Conservation (phyloP, 2,888 invertebrate species). For the Agrypnus murinus region DNA sequence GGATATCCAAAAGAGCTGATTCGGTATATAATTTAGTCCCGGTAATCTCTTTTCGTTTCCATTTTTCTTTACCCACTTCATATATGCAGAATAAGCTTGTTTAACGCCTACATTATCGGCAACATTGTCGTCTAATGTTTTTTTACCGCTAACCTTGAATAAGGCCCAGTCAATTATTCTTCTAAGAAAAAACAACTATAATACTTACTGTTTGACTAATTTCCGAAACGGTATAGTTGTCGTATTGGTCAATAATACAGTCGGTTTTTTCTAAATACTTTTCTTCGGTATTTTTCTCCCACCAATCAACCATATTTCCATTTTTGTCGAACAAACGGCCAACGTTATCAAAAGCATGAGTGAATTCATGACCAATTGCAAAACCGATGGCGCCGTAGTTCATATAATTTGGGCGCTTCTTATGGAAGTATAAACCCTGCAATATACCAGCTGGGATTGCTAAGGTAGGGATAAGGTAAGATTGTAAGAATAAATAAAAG, state of each 20-base stretch:
- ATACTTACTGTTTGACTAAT: constrained; percentile 75
- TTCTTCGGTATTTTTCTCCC: constrained; percentile 91
- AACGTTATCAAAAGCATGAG: constrained; percentile 82
- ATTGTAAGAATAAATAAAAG: background rate
- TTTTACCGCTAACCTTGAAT: no score
- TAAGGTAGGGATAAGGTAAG: constrained; percentile 63
- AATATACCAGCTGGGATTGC: constrained; percentile 93
- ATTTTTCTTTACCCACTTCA: constrained; percentile 81
- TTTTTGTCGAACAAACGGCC: constrained; percentile 40
- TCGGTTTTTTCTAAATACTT: constrained; percentile 83
- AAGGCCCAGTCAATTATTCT: no score
- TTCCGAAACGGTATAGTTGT: constrained; percentile 85
- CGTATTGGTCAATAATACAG: constrained; percentile 92
- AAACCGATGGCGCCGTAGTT: constrained; percentile 90
- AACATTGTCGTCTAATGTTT: constrained; percentile 95
- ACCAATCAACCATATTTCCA: constrained; percentile 41
- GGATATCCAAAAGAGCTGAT: constrained; percentile 87
- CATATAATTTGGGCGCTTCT: constrained; percentile 88
- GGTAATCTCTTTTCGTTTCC: constrained; percentile 77
- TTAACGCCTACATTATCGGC: constrained; percentile 96
- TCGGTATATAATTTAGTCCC: constrained; percentile 80
- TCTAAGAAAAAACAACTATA: no score
- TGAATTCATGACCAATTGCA: constrained; percentile 90
- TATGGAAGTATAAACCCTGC: constrained; percentile 89
- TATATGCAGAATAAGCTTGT: constrained; percentile 90